A percentile compares a stretch with the other conserved stretches of the same genome.
phyloP scores from a whole-genome alignment of 2,888 invertebrate genomes.

The Lasioglossum vierecki region DNA sequence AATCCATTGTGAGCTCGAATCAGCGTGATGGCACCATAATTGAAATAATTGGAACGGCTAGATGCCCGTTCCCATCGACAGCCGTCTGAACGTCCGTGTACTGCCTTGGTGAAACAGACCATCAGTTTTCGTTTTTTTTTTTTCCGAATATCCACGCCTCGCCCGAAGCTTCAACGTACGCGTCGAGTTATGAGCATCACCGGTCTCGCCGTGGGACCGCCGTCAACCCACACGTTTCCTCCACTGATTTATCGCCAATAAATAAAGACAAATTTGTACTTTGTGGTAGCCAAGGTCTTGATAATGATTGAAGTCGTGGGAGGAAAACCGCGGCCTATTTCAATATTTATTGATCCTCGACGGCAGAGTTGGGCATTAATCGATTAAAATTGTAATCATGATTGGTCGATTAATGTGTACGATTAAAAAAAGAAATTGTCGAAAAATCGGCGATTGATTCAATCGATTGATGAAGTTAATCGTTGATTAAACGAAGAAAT shows the following conservation, averaged over 20 bases:
- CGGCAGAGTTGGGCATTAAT: too few species aligned
- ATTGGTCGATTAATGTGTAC: too few species aligned
- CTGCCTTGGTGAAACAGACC: neutral
- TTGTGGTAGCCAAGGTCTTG: conserved; percentile 11
- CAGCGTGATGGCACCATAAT: conserved; percentile 53
- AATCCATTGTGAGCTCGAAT: conserved; percentile 49
- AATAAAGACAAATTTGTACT: conserved; percentile 31
- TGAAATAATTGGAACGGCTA: conserved; percentile 57
- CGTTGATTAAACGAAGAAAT: too few species aligned
- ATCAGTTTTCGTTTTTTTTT: neutral
- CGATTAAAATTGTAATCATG: too few species aligned
- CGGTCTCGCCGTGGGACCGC: conserved; percentile 48
- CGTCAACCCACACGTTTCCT: conserved; percentile 49
- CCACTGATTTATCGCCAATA: conserved; percentile 44
- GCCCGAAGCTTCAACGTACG: conserved; percentile 34
- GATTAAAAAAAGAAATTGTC: too few species aligned
- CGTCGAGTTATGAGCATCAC: conserved; percentile 41
- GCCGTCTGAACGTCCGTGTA: conserved; percentile 12
- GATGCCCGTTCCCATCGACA: conserved; percentile 39
- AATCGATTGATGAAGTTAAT: too few species aligned
- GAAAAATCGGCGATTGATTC: too few species aligned
- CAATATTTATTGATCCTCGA: too few species aligned
- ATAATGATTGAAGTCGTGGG: conserved; percentile 35
- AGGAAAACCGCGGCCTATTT: conserved; percentile 11
- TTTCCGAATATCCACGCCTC: conserved; percentile 27